phyloP scores from a whole-genome alignment of 2,113 vertebrate genomes.

The Strix aluco region DNA sequence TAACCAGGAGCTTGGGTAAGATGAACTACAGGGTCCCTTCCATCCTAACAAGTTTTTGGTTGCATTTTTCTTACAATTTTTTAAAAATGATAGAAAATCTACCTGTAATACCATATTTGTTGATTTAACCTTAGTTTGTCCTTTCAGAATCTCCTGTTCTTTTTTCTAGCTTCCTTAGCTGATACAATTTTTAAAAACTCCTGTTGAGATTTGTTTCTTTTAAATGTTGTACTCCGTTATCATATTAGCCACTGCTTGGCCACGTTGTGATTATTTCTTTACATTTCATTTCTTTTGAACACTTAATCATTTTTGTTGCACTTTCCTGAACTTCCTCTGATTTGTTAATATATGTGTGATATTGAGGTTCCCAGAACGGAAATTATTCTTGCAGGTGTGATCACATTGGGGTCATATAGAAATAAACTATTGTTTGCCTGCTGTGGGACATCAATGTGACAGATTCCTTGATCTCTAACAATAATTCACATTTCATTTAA shows the following conservation, averaged over 20 bases:
- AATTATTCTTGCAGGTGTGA: neutral
- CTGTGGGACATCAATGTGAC: neutral
- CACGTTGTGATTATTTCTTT: neutral
- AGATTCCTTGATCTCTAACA: neutral
- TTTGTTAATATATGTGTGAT: slow-evolving; percentile 10
- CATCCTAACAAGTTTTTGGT: neutral
- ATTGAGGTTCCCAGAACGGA: neutral
- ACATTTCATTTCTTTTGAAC: neutral
- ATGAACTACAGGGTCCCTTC: neutral
- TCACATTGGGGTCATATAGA: neutral
- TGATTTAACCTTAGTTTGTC: neutral
- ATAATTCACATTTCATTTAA: neutral
- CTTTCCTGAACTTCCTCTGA: neutral
- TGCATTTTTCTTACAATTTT: neutral
- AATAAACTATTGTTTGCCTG: neutral
- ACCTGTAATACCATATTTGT: neutral
- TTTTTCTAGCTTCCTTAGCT: neutral
- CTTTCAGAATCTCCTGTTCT: neutral
- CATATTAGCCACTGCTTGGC: neutral
- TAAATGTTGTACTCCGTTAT: neutral
- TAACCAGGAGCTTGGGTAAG: neutral
- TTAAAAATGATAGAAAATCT: neutral
- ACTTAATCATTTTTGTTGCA: neutral
- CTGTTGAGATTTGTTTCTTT: neutral
- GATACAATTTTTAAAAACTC: neutral